Base-by-base conservation (phyloP, 1,140 invertebrate genomes). In the Apocrypta bakeri region DNA sequence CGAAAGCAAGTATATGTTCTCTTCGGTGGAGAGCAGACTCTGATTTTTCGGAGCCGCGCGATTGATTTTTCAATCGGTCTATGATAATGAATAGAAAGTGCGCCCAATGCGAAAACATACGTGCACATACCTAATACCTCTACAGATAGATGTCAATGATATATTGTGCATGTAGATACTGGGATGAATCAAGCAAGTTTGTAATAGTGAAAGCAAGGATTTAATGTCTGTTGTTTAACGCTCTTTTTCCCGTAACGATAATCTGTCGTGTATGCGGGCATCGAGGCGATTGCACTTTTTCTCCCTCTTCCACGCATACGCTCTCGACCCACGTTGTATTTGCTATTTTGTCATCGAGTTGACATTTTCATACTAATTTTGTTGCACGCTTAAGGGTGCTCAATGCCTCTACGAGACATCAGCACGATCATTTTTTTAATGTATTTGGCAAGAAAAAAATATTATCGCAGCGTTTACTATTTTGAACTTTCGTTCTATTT, bases 81-180 rank as follows among this genome's bases (percentile, higher is more conserved):
- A 83, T 79, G 82, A 83, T 83, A 83, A 83, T 83, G 81, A 83
- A 83, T 83, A 83, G 81, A 83, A 83, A 83, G 81, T 83, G n/a
- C 79, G n/a, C 14, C 48, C 33, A 74, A 83, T 79, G 29, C 37
- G 79, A 69, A 29, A 63, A 25, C 48, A 56, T 21, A 17, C 48
- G n/a, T 7, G 17, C 48, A 56, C 21, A 56, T 2, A 48, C 12
- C 42, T 42, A 42, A n/a, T 2, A 9, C 40, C 14, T 3, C 12
- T 48, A 17, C 3, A 48, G 1, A 42, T 12, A 17, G 14, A 56
- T n/a, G 48, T n/a, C 21, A 56, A 56, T 56, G 48, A 12, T 21
- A 1, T 1, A n/a, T 21, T 21, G 21, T 14, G 21, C 17, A 56
- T 17, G 31, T 17, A 31, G 1, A 24, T 73, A 25, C 48, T 31